Percentiles rank a stretch among this genome's conserved stretches.
Evolutionary conservation across 2,797 vertebrate genomes (phyloP).

Genomic region (Aplochiton taeniatus): DNA sequence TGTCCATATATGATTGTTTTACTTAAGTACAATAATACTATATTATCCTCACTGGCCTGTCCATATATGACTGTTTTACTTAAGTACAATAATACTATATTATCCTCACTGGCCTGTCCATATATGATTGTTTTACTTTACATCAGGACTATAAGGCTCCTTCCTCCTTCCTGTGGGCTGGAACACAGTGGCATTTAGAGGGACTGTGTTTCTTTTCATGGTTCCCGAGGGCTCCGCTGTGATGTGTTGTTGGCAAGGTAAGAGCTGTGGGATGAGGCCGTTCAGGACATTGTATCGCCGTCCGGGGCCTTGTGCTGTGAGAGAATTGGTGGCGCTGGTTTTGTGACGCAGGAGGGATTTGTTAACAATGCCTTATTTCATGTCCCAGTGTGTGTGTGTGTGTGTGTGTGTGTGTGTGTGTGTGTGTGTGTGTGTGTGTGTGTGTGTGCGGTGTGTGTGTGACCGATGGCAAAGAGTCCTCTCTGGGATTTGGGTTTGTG

Average conservation of each 20-base stretch:
- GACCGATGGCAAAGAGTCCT: constrained; percentile 67
- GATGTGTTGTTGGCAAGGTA: constrained; percentile 58
- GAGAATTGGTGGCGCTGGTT: constrained; percentile 71
- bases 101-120: too few relatives aligned
- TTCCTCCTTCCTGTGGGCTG: constrained; percentile 60
- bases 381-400: constrained; percentile 69
- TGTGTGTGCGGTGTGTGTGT: too few relatives aligned
- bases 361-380: constrained; percentile 76
- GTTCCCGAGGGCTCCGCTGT: constrained; percentile 19
- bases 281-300: constrained; percentile 71
- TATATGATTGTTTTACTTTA: too few relatives aligned
- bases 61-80: constrained; percentile 68
- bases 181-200: constrained; percentile 76
- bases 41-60: too few relatives aligned
- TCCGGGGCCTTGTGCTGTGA: constrained; percentile 73
- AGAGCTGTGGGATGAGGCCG: constrained; percentile 66
- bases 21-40: too few relatives aligned
- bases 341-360: constrained; percentile 70
- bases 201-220: constrained; percentile 66
- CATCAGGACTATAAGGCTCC: constrained; percentile 20
- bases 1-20: too few relatives aligned
- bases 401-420: constrained; percentile 58
- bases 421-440: constrained; percentile 51
- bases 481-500: constrained; percentile 65
- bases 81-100: constrained; percentile 33